Conservation (phyloP, 2,113 vertebrate genomes). For the Otus sunia region DNA sequence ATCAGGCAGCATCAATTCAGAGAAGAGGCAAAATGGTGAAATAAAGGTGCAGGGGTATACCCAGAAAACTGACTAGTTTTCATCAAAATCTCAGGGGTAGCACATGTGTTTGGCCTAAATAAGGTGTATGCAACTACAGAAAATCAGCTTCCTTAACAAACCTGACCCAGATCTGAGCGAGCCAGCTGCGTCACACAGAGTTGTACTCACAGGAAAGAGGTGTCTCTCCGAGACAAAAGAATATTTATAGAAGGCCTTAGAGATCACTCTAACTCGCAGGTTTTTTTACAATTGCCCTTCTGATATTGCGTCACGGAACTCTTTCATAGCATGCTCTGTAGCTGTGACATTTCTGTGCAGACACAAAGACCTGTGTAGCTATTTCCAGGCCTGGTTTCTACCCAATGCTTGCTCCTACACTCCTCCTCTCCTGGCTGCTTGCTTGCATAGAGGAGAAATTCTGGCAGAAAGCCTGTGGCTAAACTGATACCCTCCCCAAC, state of each 20-base stretch:
- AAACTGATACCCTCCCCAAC: background rate
- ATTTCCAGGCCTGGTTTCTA: background rate
- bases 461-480: background rate
- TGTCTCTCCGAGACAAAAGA: background rate
- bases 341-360: background rate
- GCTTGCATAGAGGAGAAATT: background rate
- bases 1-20: background rate
- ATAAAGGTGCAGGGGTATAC: background rate
- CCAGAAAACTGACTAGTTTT: background rate
- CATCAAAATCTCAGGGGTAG: background rate
- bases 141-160: background rate
- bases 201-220: background rate
- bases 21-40: background rate
- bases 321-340: fast-evolving
- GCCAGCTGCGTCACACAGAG: fast-evolving
- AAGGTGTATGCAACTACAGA: background rate
- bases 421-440: background rate
- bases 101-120: background rate
- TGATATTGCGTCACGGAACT: background rate
- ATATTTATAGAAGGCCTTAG: background rate
- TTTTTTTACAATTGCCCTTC: background rate
- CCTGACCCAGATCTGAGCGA: background rate
- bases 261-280: background rate
- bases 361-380: background rate
- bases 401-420: background rate